A percentile compares a stretch with the other conserved stretches of the same genome.
phyloP scores from a whole-genome alignment of 2,888 invertebrate species.

The Xylota segnis region DNA sequence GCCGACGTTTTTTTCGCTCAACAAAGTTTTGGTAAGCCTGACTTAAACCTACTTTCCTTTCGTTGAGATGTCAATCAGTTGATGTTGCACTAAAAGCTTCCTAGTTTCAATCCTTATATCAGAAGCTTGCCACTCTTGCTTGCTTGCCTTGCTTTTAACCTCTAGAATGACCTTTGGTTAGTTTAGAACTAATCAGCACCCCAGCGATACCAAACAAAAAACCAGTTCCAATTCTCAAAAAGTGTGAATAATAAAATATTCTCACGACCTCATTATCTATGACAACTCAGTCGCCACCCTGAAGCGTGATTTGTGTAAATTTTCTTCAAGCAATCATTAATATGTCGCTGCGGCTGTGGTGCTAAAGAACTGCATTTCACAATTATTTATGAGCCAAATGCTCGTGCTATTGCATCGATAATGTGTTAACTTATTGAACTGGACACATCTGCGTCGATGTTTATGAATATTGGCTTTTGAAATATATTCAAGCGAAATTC shows the following conservation, averaged over 20 bases:
- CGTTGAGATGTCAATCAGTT: no score
- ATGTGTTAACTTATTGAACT: conserved; percentile 11
- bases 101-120: no score
- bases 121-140: no score
- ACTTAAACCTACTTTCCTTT: no score
- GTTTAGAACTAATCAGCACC: not conserved
- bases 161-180: no score
- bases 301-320: conserved; percentile 4
- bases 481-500: not conserved
- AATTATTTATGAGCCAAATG: conserved; percentile 25
- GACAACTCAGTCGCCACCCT: conserved; percentile 16
- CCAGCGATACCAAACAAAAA: not conserved
- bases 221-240: not conserved
- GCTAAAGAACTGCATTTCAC: conserved; percentile 25
- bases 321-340: conserved; percentile 11
- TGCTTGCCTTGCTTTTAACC: no score
- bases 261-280: not conserved
- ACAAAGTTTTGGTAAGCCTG: no score
- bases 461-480: conserved; percentile 16
- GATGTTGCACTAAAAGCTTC: no score
- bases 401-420: conserved; percentile 53
- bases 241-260: not conserved
- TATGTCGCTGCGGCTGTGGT: conserved; percentile 17
- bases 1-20: no score
- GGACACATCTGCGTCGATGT: not conserved